Conservation (phyloP, 2,113 vertebrate species). For the Orientallactaga bullata region DNA sequence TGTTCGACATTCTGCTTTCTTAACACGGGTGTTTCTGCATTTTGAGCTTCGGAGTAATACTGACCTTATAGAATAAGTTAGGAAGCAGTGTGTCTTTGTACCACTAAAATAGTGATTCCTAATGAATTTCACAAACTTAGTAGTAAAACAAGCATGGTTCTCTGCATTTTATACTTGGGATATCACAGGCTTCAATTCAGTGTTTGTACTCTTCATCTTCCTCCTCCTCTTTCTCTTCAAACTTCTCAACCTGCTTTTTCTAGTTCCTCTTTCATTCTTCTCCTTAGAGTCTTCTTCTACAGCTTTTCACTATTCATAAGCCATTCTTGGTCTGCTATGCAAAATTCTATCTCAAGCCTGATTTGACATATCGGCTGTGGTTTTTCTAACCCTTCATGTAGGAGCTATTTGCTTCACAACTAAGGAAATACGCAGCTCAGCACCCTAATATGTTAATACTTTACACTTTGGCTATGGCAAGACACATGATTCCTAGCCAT, state of each 20-base stretch:
- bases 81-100: background rate
- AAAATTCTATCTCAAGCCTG: background rate
- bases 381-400: background rate
- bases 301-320: background rate
- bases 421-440: background rate
- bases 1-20: background rate
- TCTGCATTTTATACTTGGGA: rapidly evolving
- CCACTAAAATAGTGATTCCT: background rate
- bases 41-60: background rate
- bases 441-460: background rate
- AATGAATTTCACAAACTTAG: background rate
- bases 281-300: background rate
- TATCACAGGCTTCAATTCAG: background rate
- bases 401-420: background rate
- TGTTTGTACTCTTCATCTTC: background rate
- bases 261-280: background rate
- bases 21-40: background rate
- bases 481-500: background rate
- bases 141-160: background rate
- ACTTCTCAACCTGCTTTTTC: background rate
- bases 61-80: background rate
- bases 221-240: background rate
- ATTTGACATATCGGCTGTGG: background rate
- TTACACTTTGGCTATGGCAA: background rate
- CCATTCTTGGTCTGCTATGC: background rate